A percentile compares a stretch with the other conserved stretches of the same genome.
phyloP scores from a whole-genome alignment of 2,888 invertebrate genomes.

The Rhogogaster chlorosoma region DNA sequence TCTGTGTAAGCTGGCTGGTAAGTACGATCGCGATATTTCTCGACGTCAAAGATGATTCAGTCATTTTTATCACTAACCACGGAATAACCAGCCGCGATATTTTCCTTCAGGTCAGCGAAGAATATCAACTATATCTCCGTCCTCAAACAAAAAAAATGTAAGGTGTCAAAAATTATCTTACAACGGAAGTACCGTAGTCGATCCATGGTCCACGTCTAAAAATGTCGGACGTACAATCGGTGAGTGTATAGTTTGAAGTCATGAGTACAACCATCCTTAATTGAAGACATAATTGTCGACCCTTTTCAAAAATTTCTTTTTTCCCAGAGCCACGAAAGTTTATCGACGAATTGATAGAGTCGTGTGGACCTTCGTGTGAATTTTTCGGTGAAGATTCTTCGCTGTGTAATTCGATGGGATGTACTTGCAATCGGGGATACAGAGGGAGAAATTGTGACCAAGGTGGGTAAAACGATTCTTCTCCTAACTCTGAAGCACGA shows the following conservation, averaged over 20 bases:
- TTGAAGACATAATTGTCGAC: background rate
- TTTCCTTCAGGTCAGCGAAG: background rate
- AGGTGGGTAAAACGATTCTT: background rate
- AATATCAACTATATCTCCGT: background rate
- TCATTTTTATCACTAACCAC: too few species aligned
- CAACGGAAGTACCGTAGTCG: background rate
- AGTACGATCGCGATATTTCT: background rate
- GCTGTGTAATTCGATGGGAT: background rate
- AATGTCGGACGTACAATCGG: background rate
- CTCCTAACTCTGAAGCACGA: background rate
- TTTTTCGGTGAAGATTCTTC: background rate
- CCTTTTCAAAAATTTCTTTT: background rate
- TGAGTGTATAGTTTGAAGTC: background rate
- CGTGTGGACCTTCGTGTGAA: background rate
- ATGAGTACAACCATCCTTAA: background rate
- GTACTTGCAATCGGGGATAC: conserved; percentile 62
- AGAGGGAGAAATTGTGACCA: conserved; percentile 54
- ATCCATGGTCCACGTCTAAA: background rate
- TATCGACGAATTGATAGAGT: background rate
- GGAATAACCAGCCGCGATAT: background rate
- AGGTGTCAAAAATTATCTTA: background rate
- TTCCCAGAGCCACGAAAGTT: background rate
- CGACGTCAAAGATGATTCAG: background rate
- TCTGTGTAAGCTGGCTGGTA: conserved; percentile 51
- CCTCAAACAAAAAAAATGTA: background rate